A percentile compares a stretch with the other conserved stretches of the same genome.
Evolutionary conservation across 2,888 invertebrate species (phyloP).

Genomic region (Ormyrus labotus): DNA sequence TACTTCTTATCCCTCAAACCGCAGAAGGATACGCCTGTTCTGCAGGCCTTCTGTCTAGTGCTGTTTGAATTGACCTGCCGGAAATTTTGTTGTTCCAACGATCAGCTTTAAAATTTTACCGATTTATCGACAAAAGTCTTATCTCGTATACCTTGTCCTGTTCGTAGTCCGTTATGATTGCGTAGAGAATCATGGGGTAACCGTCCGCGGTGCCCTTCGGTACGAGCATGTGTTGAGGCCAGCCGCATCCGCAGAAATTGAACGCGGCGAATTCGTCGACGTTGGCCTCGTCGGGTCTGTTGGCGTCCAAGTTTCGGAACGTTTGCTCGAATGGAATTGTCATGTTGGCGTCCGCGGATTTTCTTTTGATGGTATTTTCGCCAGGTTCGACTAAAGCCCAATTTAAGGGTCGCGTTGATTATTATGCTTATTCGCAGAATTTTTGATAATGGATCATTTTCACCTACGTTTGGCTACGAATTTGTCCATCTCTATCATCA

Average conservation of each 20-base stretch:
- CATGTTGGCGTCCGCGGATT: constrained; percentile 85
- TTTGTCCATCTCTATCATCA: constrained; percentile 86
- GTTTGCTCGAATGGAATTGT: constrained; percentile 90
- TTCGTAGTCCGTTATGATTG: constrained; percentile 83
- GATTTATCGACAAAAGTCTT: no score
- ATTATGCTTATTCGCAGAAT: not conserved
- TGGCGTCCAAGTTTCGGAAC: constrained; percentile 83
- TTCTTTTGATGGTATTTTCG: constrained; percentile 81
- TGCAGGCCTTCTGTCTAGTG: no score
- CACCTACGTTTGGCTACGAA: constrained; percentile 81
- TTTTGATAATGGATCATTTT: constrained; percentile 58
- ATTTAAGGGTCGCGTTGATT: not conserved
- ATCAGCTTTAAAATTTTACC: no score
- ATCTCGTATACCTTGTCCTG: no score
- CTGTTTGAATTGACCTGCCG: no score
- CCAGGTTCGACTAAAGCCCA: constrained; percentile 81
- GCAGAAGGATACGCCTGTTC: no score
- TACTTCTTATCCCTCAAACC: constrained; percentile 80
- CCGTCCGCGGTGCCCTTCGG: constrained; percentile 83
- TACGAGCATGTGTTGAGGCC: constrained; percentile 88
- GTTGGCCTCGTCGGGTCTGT: constrained; percentile 77
- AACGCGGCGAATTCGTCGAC: constrained; percentile 78
- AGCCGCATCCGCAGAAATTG: constrained; percentile 91
- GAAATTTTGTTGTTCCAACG: no score
- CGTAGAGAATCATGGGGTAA: constrained; percentile 82